phyloP scores from a whole-genome alignment of 1,140 invertebrate genomes.

The Zaprionus kolodkinae region DNA sequence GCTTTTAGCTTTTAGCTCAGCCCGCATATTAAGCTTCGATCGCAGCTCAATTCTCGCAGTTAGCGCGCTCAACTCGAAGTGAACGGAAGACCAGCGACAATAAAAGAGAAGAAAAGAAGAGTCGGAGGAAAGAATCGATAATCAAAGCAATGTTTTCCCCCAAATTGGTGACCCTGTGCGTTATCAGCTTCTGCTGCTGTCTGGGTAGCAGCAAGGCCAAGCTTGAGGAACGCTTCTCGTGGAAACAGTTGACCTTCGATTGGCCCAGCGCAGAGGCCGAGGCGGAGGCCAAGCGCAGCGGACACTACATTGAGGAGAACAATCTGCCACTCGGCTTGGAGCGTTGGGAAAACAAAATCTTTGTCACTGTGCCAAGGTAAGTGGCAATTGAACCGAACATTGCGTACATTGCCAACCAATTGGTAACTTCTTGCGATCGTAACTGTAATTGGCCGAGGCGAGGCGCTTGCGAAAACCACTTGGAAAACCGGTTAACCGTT shows the following conservation, averaged over 20 bases:
- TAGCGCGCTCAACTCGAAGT: slow-evolving; percentile 48
- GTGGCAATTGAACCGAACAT: slow-evolving; percentile 18
- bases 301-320: slow-evolving; percentile 88
- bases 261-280: slow-evolving; percentile 88
- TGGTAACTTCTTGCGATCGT: slow-evolving; percentile 42
- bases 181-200: slow-evolving; percentile 49
- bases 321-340: slow-evolving; percentile 90
- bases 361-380: slow-evolving; percentile 89
- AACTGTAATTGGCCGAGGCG: slow-evolving; percentile 50
- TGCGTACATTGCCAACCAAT: slow-evolving; percentile 20
- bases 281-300: slow-evolving; percentile 86
- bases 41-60: slow-evolving; percentile 48
- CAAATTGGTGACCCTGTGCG: slow-evolving; percentile 54
- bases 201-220: slow-evolving; percentile 60
- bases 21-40: slow-evolving; percentile 67
- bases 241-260: slow-evolving; percentile 89
- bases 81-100: neutral
- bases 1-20: slow-evolving; percentile 48
- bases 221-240: slow-evolving; percentile 87
- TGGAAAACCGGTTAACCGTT: slow-evolving; percentile 62
- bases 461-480: slow-evolving; percentile 62
- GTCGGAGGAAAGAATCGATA: neutral
- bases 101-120: neutral
- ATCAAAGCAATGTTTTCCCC: slow-evolving; percentile 40
- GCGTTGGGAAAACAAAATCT: slow-evolving; percentile 90